phyloP scores from a whole-genome alignment of 1,140 invertebrate genomes.

The Drosophila lacertosa region DNA sequence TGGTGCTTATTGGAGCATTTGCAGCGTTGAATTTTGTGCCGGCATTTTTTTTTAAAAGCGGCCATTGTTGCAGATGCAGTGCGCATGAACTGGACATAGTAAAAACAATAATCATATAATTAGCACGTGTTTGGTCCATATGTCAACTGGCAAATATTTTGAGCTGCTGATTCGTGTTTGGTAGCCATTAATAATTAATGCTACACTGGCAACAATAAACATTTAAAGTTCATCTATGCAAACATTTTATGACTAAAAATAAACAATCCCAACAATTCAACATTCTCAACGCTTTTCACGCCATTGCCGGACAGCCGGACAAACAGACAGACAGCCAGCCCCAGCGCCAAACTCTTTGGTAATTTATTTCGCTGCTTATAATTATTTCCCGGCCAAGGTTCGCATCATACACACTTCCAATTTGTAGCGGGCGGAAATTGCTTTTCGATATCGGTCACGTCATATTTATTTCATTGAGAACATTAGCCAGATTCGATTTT shows the following conservation, averaged over 20 bases:
- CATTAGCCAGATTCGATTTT: constrained; percentile 69
- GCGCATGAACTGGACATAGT: constrained; percentile 26
- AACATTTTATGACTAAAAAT: constrained; percentile 76
- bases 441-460: constrained; percentile 67
- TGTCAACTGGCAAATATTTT: constrained; percentile 44
- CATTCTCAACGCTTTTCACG: constrained; percentile 47
- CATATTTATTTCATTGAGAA: constrained; percentile 77
- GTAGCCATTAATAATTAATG: constrained; percentile 17
- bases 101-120: constrained; percentile 7
- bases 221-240: constrained; percentile 59
- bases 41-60: constrained; percentile 29
- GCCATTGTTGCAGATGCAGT: constrained; percentile 21
- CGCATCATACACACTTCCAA: constrained; percentile 58
- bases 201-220: constrained; percentile 53
- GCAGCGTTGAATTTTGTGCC: constrained; percentile 8
- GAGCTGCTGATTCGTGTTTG: constrained; percentile 18
- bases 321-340: constrained; percentile 4
- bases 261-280: constrained; percentile 55
- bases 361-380: constrained; percentile 71
- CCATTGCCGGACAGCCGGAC: constrained; percentile 24
- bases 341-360: constrained; percentile 26
- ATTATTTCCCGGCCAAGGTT: constrained; percentile 34
- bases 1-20: constrained; percentile 14
- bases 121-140: constrained; percentile 40
- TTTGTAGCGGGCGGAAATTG: constrained; percentile 61